Percentiles rank a stretch among this genome's conserved stretches.
These are phyloP conservation scores for Hycleus cichorii DNA, from an alignment of 1,140 invertebrate species.

Conservation along the genomic window DNA sequence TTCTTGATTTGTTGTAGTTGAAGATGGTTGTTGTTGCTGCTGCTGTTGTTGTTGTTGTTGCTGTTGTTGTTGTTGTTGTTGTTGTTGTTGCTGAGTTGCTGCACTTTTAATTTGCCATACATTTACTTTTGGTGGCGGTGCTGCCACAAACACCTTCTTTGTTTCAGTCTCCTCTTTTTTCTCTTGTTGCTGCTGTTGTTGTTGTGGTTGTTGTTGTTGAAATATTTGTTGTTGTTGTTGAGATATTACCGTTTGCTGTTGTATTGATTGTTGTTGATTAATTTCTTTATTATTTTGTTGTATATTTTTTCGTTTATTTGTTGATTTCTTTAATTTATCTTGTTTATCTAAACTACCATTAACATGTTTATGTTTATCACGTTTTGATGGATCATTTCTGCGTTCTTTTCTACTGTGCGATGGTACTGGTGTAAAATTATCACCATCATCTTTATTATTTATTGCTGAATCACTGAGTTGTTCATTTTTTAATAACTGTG, in stretches of 20 bases:
- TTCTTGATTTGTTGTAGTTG: slow-evolving; percentile 11
- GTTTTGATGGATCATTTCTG: slow-evolving; percentile 37
- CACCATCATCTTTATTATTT: slow-evolving; percentile 40
- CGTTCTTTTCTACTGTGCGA: slow-evolving; percentile 45
- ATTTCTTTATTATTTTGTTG: slow-evolving; percentile 18
- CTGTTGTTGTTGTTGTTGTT: too few species aligned
- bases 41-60: too few species aligned
- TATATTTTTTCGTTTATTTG: slow-evolving; percentile 23
- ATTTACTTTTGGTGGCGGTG: slow-evolving; percentile 53
- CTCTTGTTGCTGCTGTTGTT: slow-evolving; percentile 26
- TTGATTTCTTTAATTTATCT: slow-evolving; percentile 9
- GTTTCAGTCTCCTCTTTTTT: slow-evolving; percentile 35
- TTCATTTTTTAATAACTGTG: slow-evolving; percentile 14
- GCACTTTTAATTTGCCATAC: slow-evolving; percentile 48
- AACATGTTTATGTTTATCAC: slow-evolving; percentile 25
- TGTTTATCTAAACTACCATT: slow-evolving; percentile 19
- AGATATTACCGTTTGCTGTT: slow-evolving; percentile 8
- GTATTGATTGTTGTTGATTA: slow-evolving; percentile 17
- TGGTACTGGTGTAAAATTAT: slow-evolving; percentile 45
- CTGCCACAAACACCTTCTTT: slow-evolving; percentile 52
- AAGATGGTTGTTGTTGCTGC: not conserved
- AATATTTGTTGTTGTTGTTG: slow-evolving; percentile 16
- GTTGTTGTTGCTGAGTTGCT: not conserved
- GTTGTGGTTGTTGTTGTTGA: slow-evolving; percentile 24
- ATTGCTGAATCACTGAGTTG: slow-evolving; percentile 13